Base-by-base conservation (phyloP, 2,888 invertebrate genomes). In the Troglohyphantes excavatus region DNA sequence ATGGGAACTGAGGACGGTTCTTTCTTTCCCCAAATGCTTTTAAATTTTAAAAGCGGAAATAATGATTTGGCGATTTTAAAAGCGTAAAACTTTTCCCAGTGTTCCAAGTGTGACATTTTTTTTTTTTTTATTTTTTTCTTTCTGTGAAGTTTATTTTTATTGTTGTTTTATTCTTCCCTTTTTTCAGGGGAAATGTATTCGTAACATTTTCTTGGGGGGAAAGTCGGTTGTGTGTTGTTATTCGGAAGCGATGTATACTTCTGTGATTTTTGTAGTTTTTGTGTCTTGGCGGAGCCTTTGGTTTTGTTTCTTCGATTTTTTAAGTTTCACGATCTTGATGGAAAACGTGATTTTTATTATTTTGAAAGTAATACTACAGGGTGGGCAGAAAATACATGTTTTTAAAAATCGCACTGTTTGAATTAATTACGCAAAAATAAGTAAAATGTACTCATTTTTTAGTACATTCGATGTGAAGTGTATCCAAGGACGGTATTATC, bases 41-140 rank as follows among this genome's bases (percentile, higher is more conserved):
- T 46, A 68, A 53, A n/a, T n/a, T 53, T 81, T 53, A 81, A 81
- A 81, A 81, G 67, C 68, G 67, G 53, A 81, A 81, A 81, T 81
- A 81, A 81, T 81, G 79, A 81, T 68, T 81, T 81, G 67, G 21
- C 53, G 46, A 67, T 53, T 81, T 81, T 81, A 53, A 68, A 81
- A 68, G 29, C 67, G 53, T 61, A 67, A 53, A 81, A 81, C 67
- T 67, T 68, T 53, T 43, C 23, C 19, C 29, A 75, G 21, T 19
- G 72, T 29, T 46, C 61, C 19, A 7, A 21, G 75, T 29, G 61
- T 33, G 27, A 26, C 13, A 33, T 61, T 75, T 61, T 29, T 59
- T 61, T 17, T 39, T 27, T 63, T 63, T 63, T 63, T 33, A 23
- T 27, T 23, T 21, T 29, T 19, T 19, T 17, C 9, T 46, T 46